A percentile compares a stretch with the other conserved stretches of the same genome.
Evolutionary conservation across 2,113 vertebrate genomes (phyloP).

Genomic region (Amphiprion ocellaris): DNA sequence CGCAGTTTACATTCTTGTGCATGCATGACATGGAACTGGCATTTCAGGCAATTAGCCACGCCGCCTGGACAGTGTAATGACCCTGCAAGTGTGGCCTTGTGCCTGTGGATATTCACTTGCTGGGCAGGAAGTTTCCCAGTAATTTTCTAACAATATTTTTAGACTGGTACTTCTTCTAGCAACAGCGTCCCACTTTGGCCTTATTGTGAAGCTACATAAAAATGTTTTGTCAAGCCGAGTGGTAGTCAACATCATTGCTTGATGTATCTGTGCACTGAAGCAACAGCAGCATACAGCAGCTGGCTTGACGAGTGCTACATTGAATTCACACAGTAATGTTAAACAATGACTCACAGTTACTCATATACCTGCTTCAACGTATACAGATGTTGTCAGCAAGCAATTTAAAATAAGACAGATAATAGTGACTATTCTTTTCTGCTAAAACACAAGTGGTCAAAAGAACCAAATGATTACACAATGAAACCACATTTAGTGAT

Average conservation of each 20-base stretch:
- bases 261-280: not conserved
- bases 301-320: not conserved
- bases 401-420: not conserved
- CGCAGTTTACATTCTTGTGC: conserved; percentile 70
- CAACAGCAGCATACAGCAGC: not conserved
- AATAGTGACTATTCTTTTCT: no score
- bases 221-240: not conserved
- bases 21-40: conserved; percentile 61
- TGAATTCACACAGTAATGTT: not conserved
- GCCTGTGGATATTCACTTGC: no score
- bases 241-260: not conserved
- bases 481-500: not conserved
- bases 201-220: not conserved
- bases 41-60: conserved; percentile 47
- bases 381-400: conserved; percentile 12
- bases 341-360: conserved; percentile 15
- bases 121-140: conserved; percentile 13
- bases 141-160: conserved; percentile 23
- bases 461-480: not conserved
- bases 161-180: not conserved
- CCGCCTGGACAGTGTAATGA: conserved; percentile 35
- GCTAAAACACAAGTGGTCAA: no score
- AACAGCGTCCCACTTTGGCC: not conserved
- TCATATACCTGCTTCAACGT: not conserved
- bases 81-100: conserved; percentile 5